These are phyloP conservation scores for Scaptomyza hsui DNA, from an alignment of 1,140 invertebrate species.

Conservation along the genomic window DNA sequence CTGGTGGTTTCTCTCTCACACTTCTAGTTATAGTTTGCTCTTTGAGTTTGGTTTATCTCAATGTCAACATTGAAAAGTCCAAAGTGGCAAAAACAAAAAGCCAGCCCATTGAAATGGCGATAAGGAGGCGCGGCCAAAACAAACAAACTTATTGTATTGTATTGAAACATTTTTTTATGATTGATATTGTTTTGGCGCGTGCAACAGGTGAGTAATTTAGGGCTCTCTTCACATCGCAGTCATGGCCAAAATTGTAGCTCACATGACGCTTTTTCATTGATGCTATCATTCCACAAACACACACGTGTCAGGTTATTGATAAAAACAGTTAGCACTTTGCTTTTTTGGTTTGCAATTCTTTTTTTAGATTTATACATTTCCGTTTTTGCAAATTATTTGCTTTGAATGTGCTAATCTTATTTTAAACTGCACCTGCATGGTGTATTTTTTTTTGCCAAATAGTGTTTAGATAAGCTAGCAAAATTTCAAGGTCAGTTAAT, in stretches of 20 bases:
- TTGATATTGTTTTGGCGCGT: conserved; percentile 15
- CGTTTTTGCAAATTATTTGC: conserved; percentile 40
- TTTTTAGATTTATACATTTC: conserved; percentile 40
- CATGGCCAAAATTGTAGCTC: no score
- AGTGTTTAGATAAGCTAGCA: conserved; percentile 15
- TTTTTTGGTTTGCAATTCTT: conserved; percentile 4
- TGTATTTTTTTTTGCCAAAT: conserved; percentile 23
- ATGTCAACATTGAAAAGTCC: conserved; percentile 50
- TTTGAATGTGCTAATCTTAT: conserved; percentile 41
- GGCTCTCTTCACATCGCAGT: neutral
- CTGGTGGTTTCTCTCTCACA: neutral
- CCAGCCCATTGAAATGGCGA: conserved; percentile 30
- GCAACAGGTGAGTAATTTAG: conserved; percentile 39
- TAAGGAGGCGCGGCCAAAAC: conserved; percentile 45
- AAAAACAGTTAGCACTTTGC: conserved; percentile 30
- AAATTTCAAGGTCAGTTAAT: conserved; percentile 24
- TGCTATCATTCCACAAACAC: conserved; percentile 15
- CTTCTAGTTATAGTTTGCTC: neutral
- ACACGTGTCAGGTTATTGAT: conserved; percentile 34
- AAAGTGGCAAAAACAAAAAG: conserved; percentile 37
- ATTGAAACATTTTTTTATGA: conserved; percentile 7
- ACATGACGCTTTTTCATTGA: conserved; percentile 40
- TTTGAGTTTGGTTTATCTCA: conserved; percentile 27
- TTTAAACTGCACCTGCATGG: conserved; percentile 36
- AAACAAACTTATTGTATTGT: conserved; percentile 14